Evolutionary conservation across 1,140 invertebrate species (phyloP), one percentile per base, ranked within the genome.

Genomic region (Bilobella aurantiaca): DNA sequence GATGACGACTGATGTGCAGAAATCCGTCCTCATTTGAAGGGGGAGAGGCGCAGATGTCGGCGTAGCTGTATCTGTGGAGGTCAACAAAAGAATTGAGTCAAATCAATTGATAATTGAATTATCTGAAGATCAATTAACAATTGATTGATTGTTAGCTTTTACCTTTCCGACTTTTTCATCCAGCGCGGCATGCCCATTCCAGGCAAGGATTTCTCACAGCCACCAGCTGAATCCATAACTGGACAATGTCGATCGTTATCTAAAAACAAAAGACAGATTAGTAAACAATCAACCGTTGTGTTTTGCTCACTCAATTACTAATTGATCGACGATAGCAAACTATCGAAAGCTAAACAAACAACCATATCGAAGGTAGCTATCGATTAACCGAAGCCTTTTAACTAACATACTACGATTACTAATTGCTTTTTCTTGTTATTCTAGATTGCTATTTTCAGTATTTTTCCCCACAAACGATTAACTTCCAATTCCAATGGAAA

Each of bases 161-260:
- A 68, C 67, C 67, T 68, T 47, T 68, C 67, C 28, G 59, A 62
- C 27, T 47, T 61, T 68, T 61, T 65, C 67, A 68, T 68, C 67
- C 67, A 68, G 23, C 58, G 47, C 23, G 67, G 63, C 67, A 65
- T 53, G 37, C 57, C 30, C 63, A 62, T 68, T 53, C 59, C 67
- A n/a, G 67, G 58, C 21, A 68, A 61, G 16, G 60, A 66, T 53
- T 59, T 66, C 28, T 66, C 64, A 61, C 46, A 30, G 42, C 37
- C 12, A 21, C n/a, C n/a, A n/a, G n/a, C 18, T 18, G 63, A 47
- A n/a, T 65, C 63, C 63, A 65, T 65, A 34, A 14, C 18, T 31
- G 30, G n/a, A n/a, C n/a, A n/a, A n/a, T 30, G 27, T 65, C 57
- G n/a, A 27, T 64, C 30, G 46, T 49, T 57, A 32, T 32, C 49